Evolutionary conservation across 2,113 vertebrate species (phyloP).

Genomic region (Salvelinus alpinus): DNA sequence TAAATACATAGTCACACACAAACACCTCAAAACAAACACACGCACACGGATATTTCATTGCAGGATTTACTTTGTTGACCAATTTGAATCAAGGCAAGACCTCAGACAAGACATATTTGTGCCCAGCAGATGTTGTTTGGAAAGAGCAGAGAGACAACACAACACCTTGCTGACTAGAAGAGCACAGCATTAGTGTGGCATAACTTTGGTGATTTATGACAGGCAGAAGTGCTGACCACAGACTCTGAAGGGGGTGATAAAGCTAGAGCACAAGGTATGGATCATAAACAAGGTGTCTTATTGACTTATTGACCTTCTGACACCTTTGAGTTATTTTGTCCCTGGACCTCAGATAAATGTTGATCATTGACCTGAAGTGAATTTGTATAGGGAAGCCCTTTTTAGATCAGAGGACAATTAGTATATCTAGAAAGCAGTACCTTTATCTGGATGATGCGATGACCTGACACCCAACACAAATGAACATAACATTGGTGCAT

Average conservation of each 20-base stretch:
- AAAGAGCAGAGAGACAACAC: background rate
- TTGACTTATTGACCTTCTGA: conserved; percentile 47
- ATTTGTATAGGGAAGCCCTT: background rate
- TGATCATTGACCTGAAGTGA: background rate
- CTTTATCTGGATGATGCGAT: too few relatives aligned
- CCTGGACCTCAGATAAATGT: background rate
- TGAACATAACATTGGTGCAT: background rate
- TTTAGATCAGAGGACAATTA: too few relatives aligned
- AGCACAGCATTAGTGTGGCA: background rate
- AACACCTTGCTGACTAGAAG: background rate
- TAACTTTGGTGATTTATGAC: conserved; percentile 20
- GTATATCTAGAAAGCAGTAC: too few relatives aligned
- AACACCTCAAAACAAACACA: background rate
- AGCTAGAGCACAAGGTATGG: conserved; percentile 24
- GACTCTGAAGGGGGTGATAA: conserved; percentile 2
- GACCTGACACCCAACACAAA: background rate
- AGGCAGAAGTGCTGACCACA: conserved; percentile 33
- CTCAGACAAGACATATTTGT: too few relatives aligned
- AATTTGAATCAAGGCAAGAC: background rate
- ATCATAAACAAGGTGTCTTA: conserved; percentile 46
- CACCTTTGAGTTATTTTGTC: conserved; percentile 27
- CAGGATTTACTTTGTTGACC: background rate
- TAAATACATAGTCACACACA: background rate
- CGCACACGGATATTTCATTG: background rate
- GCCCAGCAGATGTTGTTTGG: background rate